Conservation (phyloP, 1,140 invertebrate species). For the Aphis craccivora region DNA sequence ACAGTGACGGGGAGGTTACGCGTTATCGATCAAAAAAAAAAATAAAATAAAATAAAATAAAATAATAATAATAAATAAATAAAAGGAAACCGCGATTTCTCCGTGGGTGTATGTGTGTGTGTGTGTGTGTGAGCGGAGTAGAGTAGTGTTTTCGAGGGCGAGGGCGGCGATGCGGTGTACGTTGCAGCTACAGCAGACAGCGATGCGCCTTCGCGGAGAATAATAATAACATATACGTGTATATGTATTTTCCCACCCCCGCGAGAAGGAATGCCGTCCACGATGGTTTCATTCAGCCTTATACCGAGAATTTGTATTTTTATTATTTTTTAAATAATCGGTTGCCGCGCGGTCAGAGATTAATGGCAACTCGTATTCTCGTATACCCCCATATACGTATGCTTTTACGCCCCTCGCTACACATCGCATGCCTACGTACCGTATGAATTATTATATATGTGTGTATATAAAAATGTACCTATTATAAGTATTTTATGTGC, state of each 20-base stretch:
- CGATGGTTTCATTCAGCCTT: constrained; percentile 21
- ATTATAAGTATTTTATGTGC: constrained; percentile 8
- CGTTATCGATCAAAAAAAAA: constrained; percentile 55
- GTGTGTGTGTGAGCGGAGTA: neutral
- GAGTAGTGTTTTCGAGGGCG: neutral
- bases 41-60: constrained; percentile 14
- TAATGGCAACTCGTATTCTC: constrained; percentile 24
- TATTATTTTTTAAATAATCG: constrained; percentile 52
- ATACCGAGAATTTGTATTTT: constrained; percentile 50
- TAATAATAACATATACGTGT: constrained; percentile 23
- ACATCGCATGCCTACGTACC: neutral
- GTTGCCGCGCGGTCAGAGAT: constrained; percentile 48
- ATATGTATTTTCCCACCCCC: constrained; percentile 7
- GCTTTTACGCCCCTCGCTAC: neutral
- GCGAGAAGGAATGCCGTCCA: neutral
- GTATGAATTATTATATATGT: neutral
- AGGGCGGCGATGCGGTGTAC: neutral
- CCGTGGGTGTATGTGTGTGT: neutral
- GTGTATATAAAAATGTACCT: neutral
- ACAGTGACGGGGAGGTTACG: neutral
- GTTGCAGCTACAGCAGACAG: constrained; percentile 4
- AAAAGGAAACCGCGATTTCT: constrained; percentile 46
- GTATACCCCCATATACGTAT: neutral
- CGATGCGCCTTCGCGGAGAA: constrained; percentile 42
- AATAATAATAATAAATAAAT: constrained; percentile 6